Evolutionary conservation across 2,888 invertebrate genomes (phyloP).

Genomic region (Cosmopolites sordidus): DNA sequence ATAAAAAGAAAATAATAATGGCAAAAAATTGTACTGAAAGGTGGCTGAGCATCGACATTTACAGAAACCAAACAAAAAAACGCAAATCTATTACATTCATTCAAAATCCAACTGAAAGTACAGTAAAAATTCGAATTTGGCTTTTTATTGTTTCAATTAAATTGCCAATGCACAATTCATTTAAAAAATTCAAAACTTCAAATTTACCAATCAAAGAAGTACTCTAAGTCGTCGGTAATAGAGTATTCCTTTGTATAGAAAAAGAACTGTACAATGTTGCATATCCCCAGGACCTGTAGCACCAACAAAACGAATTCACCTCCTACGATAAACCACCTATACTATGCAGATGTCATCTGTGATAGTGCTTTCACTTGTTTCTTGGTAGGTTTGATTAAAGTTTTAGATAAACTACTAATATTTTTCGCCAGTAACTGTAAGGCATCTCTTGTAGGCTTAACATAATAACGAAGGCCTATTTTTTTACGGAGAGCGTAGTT

Average conservation of each 20-base stretch:
- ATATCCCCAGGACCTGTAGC: conserved; percentile 35
- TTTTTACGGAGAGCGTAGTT: conserved; percentile 48
- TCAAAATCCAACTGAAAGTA: conserved; percentile 1
- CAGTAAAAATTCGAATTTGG: background rate
- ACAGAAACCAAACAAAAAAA: background rate
- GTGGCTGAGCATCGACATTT: no score
- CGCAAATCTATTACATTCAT: conserved; percentile 7
- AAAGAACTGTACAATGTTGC: conserved; percentile 38
- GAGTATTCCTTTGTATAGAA: conserved; percentile 33
- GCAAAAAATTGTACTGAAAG: background rate
- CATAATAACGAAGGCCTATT: conserved; percentile 52
- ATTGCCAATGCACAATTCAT: background rate
- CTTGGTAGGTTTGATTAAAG: conserved; percentile 17
- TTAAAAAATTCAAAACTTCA: background rate
- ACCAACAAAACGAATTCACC: conserved; percentile 34
- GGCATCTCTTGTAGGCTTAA: conserved; percentile 42
- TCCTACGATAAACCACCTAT: conserved; percentile 35
- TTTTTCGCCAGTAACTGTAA: conserved; percentile 27
- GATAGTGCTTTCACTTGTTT: conserved; percentile 18
- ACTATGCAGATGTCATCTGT: conserved; percentile 33
- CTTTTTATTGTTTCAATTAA: background rate
- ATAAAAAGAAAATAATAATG: background rate
- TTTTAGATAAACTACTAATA: conserved; percentile 20
- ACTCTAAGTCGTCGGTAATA: conserved; percentile 20
- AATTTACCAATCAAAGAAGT: conserved; percentile 12